Evolutionary conservation across 2,113 vertebrate genomes (phyloP), one percentile per base, ranked within the genome.

Genomic region (Solenodon paradoxus): DNA sequence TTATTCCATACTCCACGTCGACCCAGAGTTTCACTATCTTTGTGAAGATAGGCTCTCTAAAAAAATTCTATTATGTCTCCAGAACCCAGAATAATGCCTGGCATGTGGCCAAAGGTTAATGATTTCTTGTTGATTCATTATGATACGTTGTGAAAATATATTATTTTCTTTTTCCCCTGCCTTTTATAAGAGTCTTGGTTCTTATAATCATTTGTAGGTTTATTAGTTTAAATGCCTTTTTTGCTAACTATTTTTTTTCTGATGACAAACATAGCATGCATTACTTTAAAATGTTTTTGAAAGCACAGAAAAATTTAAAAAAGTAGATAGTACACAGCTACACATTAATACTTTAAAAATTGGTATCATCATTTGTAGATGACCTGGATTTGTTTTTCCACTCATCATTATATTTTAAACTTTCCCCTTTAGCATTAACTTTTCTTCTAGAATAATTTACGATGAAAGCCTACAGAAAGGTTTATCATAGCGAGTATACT

Each of bases 351-450:
- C 5, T 75, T 84, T 9, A 1, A 17, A 40, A 64, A 61, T 90
- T 88, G 49, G 11, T 68, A 79, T 61, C 32, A 88, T 89, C 42
- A 45, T 92, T 95, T 93, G 42, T 71, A 93, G 68, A 49, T 92
- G 22, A 15, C 78, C 77, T 88, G 17, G 15, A 80, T 83, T 7
- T 16, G 49, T 6, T 88, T 93, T 93, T 93, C 40, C 3, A 28
- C 40, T 93, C 88, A 42, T n/a, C 2, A n/a, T 71, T 88, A 7
- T 71, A 53, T 88, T 80, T 85, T 40, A 17, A 84, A 35, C 22
- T 19, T 71, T 72, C 4, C n/a, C 17, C 19, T 28, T 91, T 61
- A 85, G n/a, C 19, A 38, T 66, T 77, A 45, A 69, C 32, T 89
- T 57, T 51, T 72, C 9, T 82, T 71, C n/a, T 66, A 55, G 79